Conservation (phyloP, 2,797 vertebrate genomes). For the Phalanger gymnotis region DNA sequence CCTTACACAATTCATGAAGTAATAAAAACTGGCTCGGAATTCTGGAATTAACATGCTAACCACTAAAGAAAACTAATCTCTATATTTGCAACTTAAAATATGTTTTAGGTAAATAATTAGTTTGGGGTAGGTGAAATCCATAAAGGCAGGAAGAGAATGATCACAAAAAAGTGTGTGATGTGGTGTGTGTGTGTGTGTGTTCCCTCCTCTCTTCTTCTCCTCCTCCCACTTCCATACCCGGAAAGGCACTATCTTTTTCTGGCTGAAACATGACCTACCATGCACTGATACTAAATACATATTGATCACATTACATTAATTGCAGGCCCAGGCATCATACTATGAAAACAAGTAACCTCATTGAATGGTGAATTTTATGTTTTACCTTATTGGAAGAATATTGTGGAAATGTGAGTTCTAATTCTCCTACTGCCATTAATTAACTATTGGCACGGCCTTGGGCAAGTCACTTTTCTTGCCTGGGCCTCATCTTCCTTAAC, state of each 20-base stretch:
- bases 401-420: background rate
- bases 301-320: background rate
- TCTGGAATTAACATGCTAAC: background rate
- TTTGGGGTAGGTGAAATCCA: background rate
- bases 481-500: background rate
- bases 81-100: conserved; percentile 34
- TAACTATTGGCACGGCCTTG: background rate
- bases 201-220: background rate
- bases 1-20: conserved; percentile 13
- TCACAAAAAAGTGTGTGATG: background rate
- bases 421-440: background rate
- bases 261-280: rapidly evolving
- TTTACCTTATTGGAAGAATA: background rate
- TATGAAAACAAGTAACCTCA: background rate
- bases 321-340: background rate
- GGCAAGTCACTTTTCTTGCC: background rate
- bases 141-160: background rate
- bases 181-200: background rate
- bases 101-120: background rate
- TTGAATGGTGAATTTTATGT: background rate
- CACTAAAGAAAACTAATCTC: background rate
- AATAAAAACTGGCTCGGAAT: conserved; percentile 36
- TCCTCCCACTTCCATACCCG: background rate
- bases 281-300: background rate
- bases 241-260: background rate